phyloP scores from a whole-genome alignment of 2,888 invertebrate genomes.

The Troides helena region DNA sequence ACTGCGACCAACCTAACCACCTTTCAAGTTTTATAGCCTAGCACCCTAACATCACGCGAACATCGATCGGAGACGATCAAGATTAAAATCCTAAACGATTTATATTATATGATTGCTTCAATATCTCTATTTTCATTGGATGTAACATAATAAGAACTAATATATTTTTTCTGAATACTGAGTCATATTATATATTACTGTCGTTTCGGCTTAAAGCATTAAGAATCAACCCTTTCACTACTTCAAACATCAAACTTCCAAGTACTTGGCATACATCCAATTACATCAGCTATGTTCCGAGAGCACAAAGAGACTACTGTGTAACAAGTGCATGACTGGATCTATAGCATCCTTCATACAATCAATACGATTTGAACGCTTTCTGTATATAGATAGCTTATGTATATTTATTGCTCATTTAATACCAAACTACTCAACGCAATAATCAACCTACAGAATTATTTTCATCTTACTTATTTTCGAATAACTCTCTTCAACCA shows the following conservation, averaged over 20 bases:
- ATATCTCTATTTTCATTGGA: background rate
- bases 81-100: background rate
- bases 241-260: background rate
- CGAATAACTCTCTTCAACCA: no score
- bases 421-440: background rate
- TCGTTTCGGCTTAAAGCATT: background rate
- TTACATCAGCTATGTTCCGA: slow-evolving; percentile 17
- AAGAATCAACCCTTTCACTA: background rate
- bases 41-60: no score
- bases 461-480: no score
- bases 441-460: background rate
- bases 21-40: no score
- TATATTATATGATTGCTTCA: background rate
- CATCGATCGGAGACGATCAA: no score
- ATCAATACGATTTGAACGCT: background rate
- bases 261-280: slow-evolving; percentile 15
- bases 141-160: background rate
- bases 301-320: slow-evolving; percentile 12
- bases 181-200: background rate
- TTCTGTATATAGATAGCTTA: background rate
- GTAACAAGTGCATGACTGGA: slow-evolving; percentile 15
- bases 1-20: no score
- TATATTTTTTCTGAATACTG: slow-evolving; percentile 1
- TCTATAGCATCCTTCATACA: slow-evolving; percentile 5
- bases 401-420: background rate